Evolutionary conservation across 1,140 invertebrate species (phyloP), one percentile per base, ranked within the genome.

Genomic region (Harpegnathos saltator): DNA sequence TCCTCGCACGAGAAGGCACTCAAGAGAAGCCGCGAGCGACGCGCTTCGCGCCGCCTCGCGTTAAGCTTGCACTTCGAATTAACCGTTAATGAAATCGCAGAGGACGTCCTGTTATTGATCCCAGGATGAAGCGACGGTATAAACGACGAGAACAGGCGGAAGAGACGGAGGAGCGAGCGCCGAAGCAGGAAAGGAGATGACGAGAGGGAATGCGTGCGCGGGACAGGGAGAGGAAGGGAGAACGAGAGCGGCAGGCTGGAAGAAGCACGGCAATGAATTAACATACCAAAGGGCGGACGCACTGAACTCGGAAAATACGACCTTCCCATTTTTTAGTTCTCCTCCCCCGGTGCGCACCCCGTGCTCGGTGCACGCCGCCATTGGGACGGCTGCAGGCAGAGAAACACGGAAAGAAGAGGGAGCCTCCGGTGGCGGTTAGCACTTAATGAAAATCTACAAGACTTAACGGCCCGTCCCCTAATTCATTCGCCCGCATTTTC

Each of bases 391-490:
- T 52, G 69, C 68, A 44, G 81, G 9, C 38, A 44, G 38, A 44
- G 38, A 44, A 9, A 11, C 26, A 58, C 7, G 19, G 12, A 74
- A 38, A 9, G 24, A 29, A 29, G n/a, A 15, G 22, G 15, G 58
- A 17, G 24, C 24, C n/a, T n/a, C 62, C 80, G 59, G 24, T 54
- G 69, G 85, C 75, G n/a, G 82, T 88, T 83, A 65, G 73, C 74
- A 69, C 74, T 86, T 88, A 89, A 89, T 86, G 84, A 84, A 88
- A 86, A 88, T 86, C 73, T 86, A 88, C 84, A 81, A 69, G 59
- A 72, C 84, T 89, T 74, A 87, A 87, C 82, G 66, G 61, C 82
- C 56, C 44, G 1, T 50, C 69, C 52, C 65, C 58, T 85, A 85
- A 66, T 68, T 83, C 80, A 85, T 85, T 58, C 54, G 19, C 48